phyloP scores from a whole-genome alignment of 2,797 vertebrate genomes.

The Sebastes taczanowskii region DNA sequence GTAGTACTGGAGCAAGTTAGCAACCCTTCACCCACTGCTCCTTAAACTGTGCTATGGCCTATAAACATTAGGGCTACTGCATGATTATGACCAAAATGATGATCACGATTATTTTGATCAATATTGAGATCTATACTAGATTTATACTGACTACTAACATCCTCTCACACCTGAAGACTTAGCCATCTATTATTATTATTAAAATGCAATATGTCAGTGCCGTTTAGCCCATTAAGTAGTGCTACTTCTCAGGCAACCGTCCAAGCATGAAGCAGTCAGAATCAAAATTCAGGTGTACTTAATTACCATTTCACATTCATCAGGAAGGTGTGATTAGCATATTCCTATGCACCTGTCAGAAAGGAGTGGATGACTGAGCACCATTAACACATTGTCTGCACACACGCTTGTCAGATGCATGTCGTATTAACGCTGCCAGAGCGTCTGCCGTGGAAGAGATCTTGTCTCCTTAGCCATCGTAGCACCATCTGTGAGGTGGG shows the following conservation, averaged over 20 bases:
- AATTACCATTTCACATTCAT: neutral
- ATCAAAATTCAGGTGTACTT: neutral
- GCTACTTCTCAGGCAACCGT: neutral
- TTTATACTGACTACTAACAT: neutral
- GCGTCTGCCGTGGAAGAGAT: constrained; percentile 52
- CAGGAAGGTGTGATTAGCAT: neutral
- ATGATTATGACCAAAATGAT: no score
- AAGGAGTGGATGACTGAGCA: neutral
- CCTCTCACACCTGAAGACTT: neutral
- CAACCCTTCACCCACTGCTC: neutral
- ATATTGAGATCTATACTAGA: no score
- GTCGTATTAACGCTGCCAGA: constrained; percentile 7
- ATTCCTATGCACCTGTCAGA: neutral
- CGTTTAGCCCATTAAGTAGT: neutral
- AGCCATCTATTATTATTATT: neutral
- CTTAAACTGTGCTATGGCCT: neutral
- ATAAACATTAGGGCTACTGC: no score
- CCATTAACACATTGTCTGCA: neutral
- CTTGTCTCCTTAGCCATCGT: constrained; percentile 29
- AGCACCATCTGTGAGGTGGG: constrained; percentile 58
- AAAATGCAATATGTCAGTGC: neutral
- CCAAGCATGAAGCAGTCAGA: neutral
- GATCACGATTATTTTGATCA: no score
- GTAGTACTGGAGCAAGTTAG: neutral
- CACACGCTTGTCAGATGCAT: neutral